phyloP scores from a whole-genome alignment of 2,888 invertebrate species.

The Microchrysa polita region DNA sequence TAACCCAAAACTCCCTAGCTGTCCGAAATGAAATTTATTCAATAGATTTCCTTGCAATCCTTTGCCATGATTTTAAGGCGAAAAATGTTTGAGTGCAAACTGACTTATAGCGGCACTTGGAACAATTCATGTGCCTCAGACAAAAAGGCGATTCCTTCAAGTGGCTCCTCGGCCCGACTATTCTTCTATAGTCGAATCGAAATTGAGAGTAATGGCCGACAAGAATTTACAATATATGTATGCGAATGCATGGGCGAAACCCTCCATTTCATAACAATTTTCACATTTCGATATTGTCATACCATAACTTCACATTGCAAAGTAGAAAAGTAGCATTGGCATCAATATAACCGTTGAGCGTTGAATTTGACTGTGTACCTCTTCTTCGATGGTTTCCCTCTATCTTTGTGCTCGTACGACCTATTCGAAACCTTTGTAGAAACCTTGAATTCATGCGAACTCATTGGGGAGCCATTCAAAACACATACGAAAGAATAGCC shows the following conservation, averaged over 20 bases:
- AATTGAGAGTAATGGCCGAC: slow-evolving; percentile 12
- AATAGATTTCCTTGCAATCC: background rate
- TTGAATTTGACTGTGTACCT: background rate
- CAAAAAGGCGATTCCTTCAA: background rate
- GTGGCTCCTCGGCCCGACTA: too few relatives aligned
- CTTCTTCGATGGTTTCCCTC: background rate
- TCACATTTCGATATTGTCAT: slow-evolving; percentile 12
- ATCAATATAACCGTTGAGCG: background rate
- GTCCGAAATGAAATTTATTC: slow-evolving; percentile 22
- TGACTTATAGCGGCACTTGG: slow-evolving; percentile 18
- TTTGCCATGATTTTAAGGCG: background rate
- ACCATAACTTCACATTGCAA: slow-evolving; percentile 18
- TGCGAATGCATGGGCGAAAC: background rate
- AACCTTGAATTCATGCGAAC: slow-evolving; percentile 34
- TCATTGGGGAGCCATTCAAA: slow-evolving; percentile 38
- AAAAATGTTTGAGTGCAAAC: background rate
- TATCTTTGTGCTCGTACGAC: background rate
- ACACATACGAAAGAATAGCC: slow-evolving; percentile 31
- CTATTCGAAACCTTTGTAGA: slow-evolving; percentile 25
- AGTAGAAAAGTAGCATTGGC: background rate
- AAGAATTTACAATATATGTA: slow-evolving; percentile 1
- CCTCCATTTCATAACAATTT: background rate
- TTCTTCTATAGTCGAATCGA: too few relatives aligned
- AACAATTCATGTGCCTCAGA: slow-evolving; percentile 7
- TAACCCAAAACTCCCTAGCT: background rate